phyloP scores from a whole-genome alignment of 2,888 invertebrate genomes.

The Isoperla grammatica region DNA sequence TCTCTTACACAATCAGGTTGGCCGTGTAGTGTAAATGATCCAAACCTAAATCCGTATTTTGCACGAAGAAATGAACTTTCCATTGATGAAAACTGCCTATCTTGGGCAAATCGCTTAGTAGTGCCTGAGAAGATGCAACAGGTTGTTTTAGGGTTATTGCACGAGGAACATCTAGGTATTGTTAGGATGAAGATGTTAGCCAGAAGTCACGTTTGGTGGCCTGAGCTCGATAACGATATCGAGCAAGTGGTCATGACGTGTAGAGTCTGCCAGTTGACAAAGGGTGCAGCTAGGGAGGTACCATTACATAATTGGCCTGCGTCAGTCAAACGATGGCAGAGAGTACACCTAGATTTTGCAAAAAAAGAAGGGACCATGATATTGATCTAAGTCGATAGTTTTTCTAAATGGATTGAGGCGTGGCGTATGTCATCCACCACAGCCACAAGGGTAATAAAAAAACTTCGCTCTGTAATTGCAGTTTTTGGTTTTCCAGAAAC shows the following conservation, averaged over 20 bases:
- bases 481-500: conserved; percentile 14
- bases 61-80: too few species aligned
- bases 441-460: neutral
- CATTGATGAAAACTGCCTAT: too few species aligned
- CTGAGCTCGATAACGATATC: neutral
- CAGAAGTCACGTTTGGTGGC: too few species aligned
- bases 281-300: conserved; percentile 19
- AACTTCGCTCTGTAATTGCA: neutral
- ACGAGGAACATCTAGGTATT: too few species aligned
- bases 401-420: conserved; percentile 18
- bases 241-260: neutral
- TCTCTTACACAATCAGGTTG: too few species aligned
- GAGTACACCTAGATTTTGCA: conserved; percentile 20
- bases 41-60: too few species aligned
- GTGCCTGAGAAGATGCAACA: neutral
- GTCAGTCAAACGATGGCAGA: neutral
- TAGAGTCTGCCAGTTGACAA: neutral
- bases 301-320: conserved; percentile 4
- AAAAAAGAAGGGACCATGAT: neutral
- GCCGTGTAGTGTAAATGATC: too few species aligned
- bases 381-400: conserved; percentile 10
- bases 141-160: neutral
- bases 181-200: too few species aligned
- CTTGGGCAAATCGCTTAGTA: neutral
- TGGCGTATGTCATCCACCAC: conserved; percentile 5